Evolutionary conservation across 92 coral and sea anemone genomes (phyloP), one percentile per base, ranked within the genome.

Genomic region (Anthopleura xanthogrammica): DNA sequence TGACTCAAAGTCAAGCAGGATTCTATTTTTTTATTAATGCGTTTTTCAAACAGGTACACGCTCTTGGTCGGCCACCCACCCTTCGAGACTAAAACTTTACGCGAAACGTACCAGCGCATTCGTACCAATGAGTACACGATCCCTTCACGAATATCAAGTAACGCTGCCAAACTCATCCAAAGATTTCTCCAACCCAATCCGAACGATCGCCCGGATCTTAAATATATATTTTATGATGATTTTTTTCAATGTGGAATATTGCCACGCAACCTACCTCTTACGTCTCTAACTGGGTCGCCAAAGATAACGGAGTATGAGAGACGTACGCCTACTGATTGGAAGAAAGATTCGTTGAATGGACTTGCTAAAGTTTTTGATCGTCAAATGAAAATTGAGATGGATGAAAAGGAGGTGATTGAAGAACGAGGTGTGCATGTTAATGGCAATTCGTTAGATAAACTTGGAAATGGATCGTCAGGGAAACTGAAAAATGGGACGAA

Each of bases 31-130:
- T 20, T 55, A 46, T 46, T 23, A 41, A 23, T 55, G 14, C 16
- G 1, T 42, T 41, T 48, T 48, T 17, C 52, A 13, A 19, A 11
- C 85, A 97, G 99, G 99, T 97, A 97, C 82, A 97, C 99, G 17
- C 91, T 97, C n/a, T 80, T 97, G 56, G 92, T 90, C 46, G 99
- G 99, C 14, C 95, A 93, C 76, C 99, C 99, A 19, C 99, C 99
- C 11, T 97, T 97, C 86, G 99, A 97, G 80, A 97, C 99, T 12
- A 94, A 89, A 82, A 90, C 99, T 16, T 81, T 97, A 19, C 87
- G 95, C 17, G 99, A 97, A 77, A 97, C 99, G 1, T 97, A 97
- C 85, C 92, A 87, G 23, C 84, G 99, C 79, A 97, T 97, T 64
- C 91, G 95, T 48, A 85, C 85, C 74, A 97, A 97, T 82, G 98